Base-by-base conservation (phyloP, 1,140 invertebrate genomes). In the Drosophila guanche region DNA sequence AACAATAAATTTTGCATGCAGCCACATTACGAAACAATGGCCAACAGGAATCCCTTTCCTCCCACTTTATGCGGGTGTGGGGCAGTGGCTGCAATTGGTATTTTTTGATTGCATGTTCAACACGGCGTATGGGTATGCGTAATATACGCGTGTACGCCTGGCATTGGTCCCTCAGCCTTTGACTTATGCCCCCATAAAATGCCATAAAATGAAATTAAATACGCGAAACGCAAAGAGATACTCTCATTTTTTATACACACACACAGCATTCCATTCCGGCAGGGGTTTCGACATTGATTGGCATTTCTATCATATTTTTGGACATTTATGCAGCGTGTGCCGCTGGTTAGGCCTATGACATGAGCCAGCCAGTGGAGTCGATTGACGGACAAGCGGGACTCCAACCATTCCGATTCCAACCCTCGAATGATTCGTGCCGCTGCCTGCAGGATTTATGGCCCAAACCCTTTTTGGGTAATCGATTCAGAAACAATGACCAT, bases 91-190 rank as follows among this genome's bases (percentile, higher is more conserved):
- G 81, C 81, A 85, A 86, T 85, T 85, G 81, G 77, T 85, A 85
- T 85, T 85, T 85, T 85, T 85, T n/a, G n/a, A 85, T 85, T 85
- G 81, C 81, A 81, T 85, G 81, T 85, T 85, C 77, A 85, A 85
- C 81, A 81, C 81, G 81, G 81, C 81, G 81, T 71, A 1, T 20
- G 16, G 0, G 16, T 20, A 85, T 85, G 81, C 81, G 81, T 85
- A 85, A 85, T 86, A 75, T 47, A 72, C 62, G 63, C 58, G 63
- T 62, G 80, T 72, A 20, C 16, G 76, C 59, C 76, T 61, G 23
- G 55, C 66, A 65, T 29, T 37, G 81, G 70, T 57, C 58, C 43
- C 16, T 20, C 54, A 42, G 47, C 48, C 23, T 67, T 86, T 85
- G 81, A 85, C 81, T 85, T 85, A 81, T 85, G 65, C 73, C 54